Conservation (phyloP, 37 sponge, comb jelly and placozoan species). For the Oscarella lobularis region DNA sequence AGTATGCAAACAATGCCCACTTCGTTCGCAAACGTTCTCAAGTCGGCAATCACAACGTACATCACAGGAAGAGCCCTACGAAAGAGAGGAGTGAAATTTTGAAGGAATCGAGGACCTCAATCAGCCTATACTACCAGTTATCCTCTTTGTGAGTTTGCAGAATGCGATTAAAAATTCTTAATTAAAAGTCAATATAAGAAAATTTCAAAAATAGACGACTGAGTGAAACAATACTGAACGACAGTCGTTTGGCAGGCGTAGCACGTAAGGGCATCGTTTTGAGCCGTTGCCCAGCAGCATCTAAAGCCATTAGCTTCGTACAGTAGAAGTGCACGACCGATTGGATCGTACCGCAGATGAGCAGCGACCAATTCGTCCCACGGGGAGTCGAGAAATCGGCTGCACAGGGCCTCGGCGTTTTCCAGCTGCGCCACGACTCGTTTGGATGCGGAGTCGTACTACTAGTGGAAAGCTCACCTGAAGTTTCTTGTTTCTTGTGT, state of each 20-base stretch:
- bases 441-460: too few species aligned
- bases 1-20: slow-evolving; percentile 6
- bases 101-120: too few species aligned
- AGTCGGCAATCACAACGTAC: slow-evolving; percentile 22
- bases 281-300: slow-evolving; percentile 11
- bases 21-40: slow-evolving; percentile 37
- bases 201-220: neutral
- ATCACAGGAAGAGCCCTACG: slow-evolving; percentile 56
- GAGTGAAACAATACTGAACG: slow-evolving; percentile 35
- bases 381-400: slow-evolving; percentile 37
- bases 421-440: slow-evolving; percentile 2
- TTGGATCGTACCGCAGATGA: slow-evolving; percentile 36
- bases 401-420: slow-evolving; percentile 39
- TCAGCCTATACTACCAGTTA: slow-evolving; percentile 49
- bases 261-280: slow-evolving; percentile 9
- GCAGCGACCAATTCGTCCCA: slow-evolving; percentile 69
- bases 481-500: too few species aligned
- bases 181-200: neutral
- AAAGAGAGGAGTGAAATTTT: too few species aligned
- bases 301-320: neutral
- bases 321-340: neutral
- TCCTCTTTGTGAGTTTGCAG: slow-evolving; percentile 70
- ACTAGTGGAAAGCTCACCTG: too few species aligned
- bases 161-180: slow-evolving; percentile 6
- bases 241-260: slow-evolving; percentile 42